Conservation (phyloP, 2,797 vertebrate species). For the Melanotaenia parkinsoni region DNA sequence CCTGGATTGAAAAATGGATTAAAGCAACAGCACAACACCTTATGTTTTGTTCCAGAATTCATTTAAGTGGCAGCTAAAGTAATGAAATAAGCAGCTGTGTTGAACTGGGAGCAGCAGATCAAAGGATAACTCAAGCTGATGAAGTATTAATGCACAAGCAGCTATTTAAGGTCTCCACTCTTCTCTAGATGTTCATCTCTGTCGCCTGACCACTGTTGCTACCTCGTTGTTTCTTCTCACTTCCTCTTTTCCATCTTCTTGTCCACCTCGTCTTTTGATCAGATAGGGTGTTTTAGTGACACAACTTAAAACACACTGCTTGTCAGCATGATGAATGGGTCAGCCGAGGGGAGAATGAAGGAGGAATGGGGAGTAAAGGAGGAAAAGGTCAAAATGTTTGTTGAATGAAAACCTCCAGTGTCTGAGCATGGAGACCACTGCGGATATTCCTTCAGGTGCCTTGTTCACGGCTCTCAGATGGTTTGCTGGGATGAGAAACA, state of each 20-base stretch:
- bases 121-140: conserved; percentile 18
- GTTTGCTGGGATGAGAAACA: conserved; percentile 32
- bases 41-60: conserved; percentile 15
- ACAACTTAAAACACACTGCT: conserved; percentile 57
- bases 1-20: conserved; percentile 24
- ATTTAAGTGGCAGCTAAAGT: conserved; percentile 21
- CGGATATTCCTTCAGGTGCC: conserved; percentile 59
- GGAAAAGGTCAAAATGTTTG: conserved; percentile 67
- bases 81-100: conserved; percentile 19
- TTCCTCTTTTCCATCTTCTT: conserved; percentile 15
- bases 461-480: conserved; percentile 38
- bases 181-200: conserved; percentile 26
- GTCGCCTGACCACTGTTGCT: conserved; percentile 22
- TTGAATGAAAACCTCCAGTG: conserved; percentile 55
- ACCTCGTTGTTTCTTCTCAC: conserved; percentile 4
- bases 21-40: conserved; percentile 15
- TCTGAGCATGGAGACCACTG: conserved; percentile 45
- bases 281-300: conserved; percentile 40
- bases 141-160: conserved; percentile 26
- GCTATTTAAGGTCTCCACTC: conserved; percentile 16
- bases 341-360: conserved; percentile 18
- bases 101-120: conserved; percentile 25
- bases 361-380: conserved; percentile 31
- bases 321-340: conserved; percentile 73
- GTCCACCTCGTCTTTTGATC: conserved; percentile 27